phyloP scores from a whole-genome alignment of 2,888 invertebrate species.

The Cheilosia vulpina region DNA sequence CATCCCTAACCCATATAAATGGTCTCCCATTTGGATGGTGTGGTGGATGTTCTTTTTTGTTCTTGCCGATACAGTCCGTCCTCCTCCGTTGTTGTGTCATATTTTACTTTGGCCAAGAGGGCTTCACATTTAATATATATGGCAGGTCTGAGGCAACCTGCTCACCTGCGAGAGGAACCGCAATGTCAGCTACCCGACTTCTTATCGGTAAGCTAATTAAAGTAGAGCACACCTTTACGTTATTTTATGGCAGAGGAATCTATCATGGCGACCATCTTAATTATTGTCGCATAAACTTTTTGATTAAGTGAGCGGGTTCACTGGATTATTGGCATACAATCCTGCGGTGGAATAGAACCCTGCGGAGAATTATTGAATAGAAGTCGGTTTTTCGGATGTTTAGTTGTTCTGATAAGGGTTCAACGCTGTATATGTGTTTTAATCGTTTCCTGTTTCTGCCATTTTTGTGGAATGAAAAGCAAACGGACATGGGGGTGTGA shows the following conservation, averaged over 20 bases:
- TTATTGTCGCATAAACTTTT: constrained; percentile 63
- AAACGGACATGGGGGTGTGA: constrained; percentile 1
- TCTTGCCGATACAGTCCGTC: constrained; percentile 2
- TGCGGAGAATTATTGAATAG: constrained; percentile 44
- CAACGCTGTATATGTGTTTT: constrained; percentile 55
- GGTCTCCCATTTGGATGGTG: constrained; percentile 51
- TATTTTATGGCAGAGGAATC: constrained; percentile 60
- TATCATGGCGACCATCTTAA: constrained; percentile 67
- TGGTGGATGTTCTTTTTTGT: constrained; percentile 7
- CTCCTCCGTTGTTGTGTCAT: not conserved
- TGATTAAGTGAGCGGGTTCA: constrained; percentile 30
- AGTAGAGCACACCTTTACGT: constrained; percentile 66
- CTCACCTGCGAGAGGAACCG: constrained; percentile 27
- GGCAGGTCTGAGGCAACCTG: constrained; percentile 3
- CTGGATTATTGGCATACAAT: constrained; percentile 3
- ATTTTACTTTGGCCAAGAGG: constrained; percentile 22
- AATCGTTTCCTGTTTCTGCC: constrained; percentile 49
- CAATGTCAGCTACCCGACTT: constrained; percentile 52
- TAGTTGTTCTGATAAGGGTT: constrained; percentile 70
- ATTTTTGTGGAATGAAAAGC: constrained; percentile 22
- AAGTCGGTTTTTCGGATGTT: constrained; percentile 53
- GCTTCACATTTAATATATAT: constrained; percentile 53
- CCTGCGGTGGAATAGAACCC: constrained; percentile 25
- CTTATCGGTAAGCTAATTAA: constrained; percentile 63
- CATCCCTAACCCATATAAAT: constrained; percentile 68